A percentile compares a stretch with the other conserved stretches of the same genome.
Evolutionary conservation across 2,113 vertebrate genomes (phyloP).

Genomic region (Epinephelus cyanopodus): DNA sequence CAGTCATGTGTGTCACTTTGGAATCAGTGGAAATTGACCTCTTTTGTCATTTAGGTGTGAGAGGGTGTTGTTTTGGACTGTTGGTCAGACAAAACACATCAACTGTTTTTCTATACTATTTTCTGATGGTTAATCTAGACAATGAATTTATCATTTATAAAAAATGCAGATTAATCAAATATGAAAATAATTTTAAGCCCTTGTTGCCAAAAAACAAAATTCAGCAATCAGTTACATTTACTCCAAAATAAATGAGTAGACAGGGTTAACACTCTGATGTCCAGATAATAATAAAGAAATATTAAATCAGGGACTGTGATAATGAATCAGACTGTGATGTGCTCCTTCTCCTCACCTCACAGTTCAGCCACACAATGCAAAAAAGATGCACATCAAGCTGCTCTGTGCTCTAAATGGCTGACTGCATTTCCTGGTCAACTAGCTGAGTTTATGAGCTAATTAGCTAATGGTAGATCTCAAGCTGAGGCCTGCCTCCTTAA

Average conservation of each 20-base stretch:
- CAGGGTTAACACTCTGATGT: background rate
- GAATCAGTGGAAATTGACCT: too few species aligned
- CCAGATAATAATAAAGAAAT: background rate
- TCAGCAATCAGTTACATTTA: background rate
- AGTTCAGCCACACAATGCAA: background rate
- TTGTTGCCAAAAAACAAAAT: background rate
- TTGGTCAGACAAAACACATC: background rate
- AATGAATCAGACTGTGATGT: conserved; percentile 29
- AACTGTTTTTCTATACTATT: background rate
- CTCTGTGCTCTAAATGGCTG: conserved; percentile 49
- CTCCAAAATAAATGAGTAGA: background rate
- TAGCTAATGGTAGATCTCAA: conserved; percentile 80
- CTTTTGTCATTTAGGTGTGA: too few species aligned
- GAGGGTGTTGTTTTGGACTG: background rate
- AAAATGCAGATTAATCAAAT: background rate
- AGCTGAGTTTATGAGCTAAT: conserved; percentile 79
- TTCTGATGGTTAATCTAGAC: too few species aligned
- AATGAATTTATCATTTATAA: background rate
- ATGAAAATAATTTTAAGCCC: background rate
- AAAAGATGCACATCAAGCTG: conserved; percentile 48
- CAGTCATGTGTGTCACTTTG: too few species aligned
- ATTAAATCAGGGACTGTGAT: conserved; percentile 9
- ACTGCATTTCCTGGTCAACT: conserved; percentile 73
- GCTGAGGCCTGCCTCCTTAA: conserved; percentile 55
- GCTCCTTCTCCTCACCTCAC: background rate